Evolutionary conservation across 2,113 vertebrate species (phyloP), one percentile per base, ranked within the genome.

Genomic region (Cichladusa arquata): DNA sequence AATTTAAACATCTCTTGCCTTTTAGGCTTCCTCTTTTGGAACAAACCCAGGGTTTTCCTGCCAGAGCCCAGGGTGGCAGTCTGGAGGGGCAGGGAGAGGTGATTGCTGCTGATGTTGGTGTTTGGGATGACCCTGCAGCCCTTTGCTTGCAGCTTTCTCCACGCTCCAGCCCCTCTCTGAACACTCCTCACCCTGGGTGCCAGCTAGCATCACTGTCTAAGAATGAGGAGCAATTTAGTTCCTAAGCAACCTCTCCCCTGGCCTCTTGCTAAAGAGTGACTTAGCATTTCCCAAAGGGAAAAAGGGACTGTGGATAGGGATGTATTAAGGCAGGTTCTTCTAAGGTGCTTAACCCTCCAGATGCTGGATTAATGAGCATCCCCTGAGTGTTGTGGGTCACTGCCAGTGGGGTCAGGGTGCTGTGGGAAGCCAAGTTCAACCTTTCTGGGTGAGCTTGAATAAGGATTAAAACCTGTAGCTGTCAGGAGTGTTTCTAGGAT

Each of bases 221-320:
- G 96, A 97, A 97, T 85, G 96, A 96, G 90, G 94, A 94, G 86
- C 78, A 58, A 95, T 96, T 95, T 92, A 97, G 97, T 96, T 97
- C 86, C 97, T 96, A 97, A 96, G 97, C 97, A 97, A 96, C 96
- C 96, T 94, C 93, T 95, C 1, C 50, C 80, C 93, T 95, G 93
- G 96, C 95, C 93, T 95, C 90, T 96, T 69, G 90, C 94, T 97
- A 65, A 90, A 92, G 88, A 96, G 90, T 97, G 94, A 95, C 94
- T 96, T 96, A 88, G 90, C 90, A 89, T 96, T 95, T 95, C 96
- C 96, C 84, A 0, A 81, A 85, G 83, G 36, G 73, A 91, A 76
- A 82, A 73, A 74, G 73, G 66, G n/a, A 6, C 50, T 40, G 40
- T 44, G 70, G 88, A 67, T 85, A 93, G 61, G 48, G n/a, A 9